Percentiles rank a stretch among this genome's conserved stretches.
Evolutionary conservation across 2,797 vertebrate genomes (phyloP).

Genomic region (Sardinella longiceps): DNA sequence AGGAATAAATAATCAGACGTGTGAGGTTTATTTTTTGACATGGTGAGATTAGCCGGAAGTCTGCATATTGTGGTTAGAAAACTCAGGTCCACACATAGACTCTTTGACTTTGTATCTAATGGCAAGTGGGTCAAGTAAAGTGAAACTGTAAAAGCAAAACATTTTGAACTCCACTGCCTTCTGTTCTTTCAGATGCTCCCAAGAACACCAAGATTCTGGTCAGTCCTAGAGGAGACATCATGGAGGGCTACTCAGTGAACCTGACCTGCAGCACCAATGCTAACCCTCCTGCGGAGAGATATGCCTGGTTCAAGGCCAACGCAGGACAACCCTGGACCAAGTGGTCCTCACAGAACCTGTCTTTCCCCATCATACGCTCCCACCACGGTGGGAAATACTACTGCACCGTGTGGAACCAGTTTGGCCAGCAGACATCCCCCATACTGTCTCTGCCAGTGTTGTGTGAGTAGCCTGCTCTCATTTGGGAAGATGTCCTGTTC

Average conservation of each 20-base stretch:
- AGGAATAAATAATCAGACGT: too few species aligned
- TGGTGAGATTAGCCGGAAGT: too few species aligned
- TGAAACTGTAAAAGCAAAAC: too few species aligned
- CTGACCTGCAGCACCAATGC: conserved; percentile 72
- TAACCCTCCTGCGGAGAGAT: conserved; percentile 70
- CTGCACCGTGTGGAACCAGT: conserved; percentile 69
- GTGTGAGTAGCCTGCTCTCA: conserved; percentile 73
- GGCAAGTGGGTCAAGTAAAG: too few species aligned
- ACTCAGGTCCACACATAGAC: too few species aligned
- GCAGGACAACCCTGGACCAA: conserved; percentile 68
- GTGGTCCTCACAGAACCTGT: conserved; percentile 70
- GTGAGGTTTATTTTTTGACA: too few species aligned
- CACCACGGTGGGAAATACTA: conserved; percentile 75
- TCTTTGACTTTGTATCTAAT: too few species aligned
- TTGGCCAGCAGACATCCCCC: conserved; percentile 72
- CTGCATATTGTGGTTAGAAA: too few species aligned
- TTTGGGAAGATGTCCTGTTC: too few species aligned
- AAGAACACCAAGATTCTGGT: conserved; percentile 71
- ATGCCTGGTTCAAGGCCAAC: conserved; percentile 70
- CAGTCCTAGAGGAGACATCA: conserved; percentile 70
- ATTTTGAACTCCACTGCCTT: neutral
- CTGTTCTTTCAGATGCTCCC: conserved; percentile 66
- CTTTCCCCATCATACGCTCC: conserved; percentile 64
- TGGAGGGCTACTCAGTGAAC: conserved; percentile 71
- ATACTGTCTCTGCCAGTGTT: conserved; percentile 68